phyloP scores from a whole-genome alignment of 92 coral and sea anemone species.

The Micromussa lordhowensis region DNA sequence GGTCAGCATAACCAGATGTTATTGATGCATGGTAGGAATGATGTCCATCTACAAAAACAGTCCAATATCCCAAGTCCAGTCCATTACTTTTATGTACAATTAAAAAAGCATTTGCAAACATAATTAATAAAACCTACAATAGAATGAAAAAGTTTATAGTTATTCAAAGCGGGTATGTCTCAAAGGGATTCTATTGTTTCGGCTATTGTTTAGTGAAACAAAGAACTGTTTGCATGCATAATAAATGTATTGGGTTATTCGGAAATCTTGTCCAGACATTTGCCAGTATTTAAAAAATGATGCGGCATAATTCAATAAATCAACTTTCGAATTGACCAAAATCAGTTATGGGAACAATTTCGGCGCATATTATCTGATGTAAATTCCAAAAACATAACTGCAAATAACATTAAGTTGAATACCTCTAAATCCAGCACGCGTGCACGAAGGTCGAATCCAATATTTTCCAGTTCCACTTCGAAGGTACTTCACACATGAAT shows the following conservation, averaged over 20 bases:
- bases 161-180: neutral
- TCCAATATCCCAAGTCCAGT: neutral
- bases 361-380: no score
- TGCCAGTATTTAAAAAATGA: no score
- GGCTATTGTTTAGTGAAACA: no score
- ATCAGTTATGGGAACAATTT: neutral
- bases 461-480: neutral
- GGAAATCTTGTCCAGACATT: no score
- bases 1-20: no score
- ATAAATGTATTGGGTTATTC: no score
- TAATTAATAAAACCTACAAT: neutral
- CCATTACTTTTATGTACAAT: neutral
- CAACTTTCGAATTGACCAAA: neutral
- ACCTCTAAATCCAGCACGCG: conserved; percentile 4
- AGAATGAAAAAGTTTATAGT: neutral
- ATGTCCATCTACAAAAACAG: neutral
- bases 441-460: neutral
- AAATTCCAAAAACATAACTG: no score
- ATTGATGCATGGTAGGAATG: neutral
- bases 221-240: no score
- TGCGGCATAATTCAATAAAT: no score
- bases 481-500: neutral
- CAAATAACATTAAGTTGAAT: neutral
- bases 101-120: neutral
- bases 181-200: no score